Base-by-base conservation (phyloP, 2,113 vertebrate species). In the Odontophorus gujanensis region DNA sequence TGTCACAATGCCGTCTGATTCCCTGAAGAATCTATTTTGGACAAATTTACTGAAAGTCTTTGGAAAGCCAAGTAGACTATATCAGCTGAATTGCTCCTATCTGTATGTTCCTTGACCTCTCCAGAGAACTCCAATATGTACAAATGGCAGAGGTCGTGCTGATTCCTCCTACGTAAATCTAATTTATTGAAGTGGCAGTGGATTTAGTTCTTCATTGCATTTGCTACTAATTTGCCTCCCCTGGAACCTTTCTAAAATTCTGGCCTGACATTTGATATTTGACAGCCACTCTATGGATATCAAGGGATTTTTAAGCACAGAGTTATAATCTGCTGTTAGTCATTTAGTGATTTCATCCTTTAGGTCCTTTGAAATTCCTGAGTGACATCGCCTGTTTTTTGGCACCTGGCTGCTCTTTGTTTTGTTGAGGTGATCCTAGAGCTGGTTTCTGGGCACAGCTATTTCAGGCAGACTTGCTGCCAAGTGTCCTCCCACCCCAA, bases 271-370 rank as follows among this genome's bases (percentile, higher is more conserved):
- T 85, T 85, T 72, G 76, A 63, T 92, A 66, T 67, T 81, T 85
- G 78, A 90, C 58, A 87, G 48, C 6, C 19, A 19, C 13, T 65
- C 34, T 65, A 77, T 43, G 18, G 51, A 57, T 93, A 86, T 51
- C 85, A 95, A 71, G 65, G 57, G 73, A 86, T 11, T 86, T 94
- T 81, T 81, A 83, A 92, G 32, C 32, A 77, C 7, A 53, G 48
- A 65, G 32, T 77, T 93, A 71, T 47, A 74, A 62, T 58, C 45
- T 90, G 28, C 59, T 85, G 7, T 72, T 78, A 83, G 68, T 86
- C 17, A 74, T 92, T 86, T 51, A 59, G 34, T 65, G 59, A 74
- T 71, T 83, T 88, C 28, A 51, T 77, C 38, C 68, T 59, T 90
- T 34, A 93, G 34, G 14, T 71, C 36, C 0, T 0, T 11, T 75